Percentiles rank a stretch among this genome's conserved stretches.
phyloP scores from a whole-genome alignment of 2,113 vertebrate species.

The Bujurquina vittata region DNA sequence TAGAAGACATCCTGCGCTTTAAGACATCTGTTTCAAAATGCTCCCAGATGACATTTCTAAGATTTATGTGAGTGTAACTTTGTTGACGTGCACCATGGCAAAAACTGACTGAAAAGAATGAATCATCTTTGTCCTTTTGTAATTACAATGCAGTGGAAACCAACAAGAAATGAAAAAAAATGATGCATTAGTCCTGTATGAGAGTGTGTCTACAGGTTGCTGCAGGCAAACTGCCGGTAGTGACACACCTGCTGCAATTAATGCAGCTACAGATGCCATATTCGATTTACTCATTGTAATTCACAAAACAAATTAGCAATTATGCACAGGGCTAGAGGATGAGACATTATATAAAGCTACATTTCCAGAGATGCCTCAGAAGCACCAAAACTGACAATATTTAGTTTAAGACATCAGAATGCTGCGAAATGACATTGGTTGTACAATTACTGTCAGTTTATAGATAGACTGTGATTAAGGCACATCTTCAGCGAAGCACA shows the following conservation, averaged over 20 bases:
- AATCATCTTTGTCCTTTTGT: neutral
- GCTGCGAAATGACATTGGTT: neutral
- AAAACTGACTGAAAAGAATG: neutral
- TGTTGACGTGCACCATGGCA: neutral
- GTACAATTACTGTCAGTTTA: neutral
- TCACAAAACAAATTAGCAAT: neutral
- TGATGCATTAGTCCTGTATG: neutral
- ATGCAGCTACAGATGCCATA: neutral
- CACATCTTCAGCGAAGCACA: neutral
- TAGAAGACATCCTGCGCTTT: neutral
- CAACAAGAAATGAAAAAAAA: neutral
- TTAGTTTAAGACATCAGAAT: neutral
- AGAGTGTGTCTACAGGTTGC: neutral
- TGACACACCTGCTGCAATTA: constrained; percentile 1
- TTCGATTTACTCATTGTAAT: neutral
- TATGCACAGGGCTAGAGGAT: neutral
- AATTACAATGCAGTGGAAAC: neutral
- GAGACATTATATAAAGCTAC: neutral
- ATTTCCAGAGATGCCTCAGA: neutral
- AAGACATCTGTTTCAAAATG: neutral
- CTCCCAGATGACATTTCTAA: neutral
- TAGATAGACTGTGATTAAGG: neutral
- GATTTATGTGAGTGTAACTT: neutral
- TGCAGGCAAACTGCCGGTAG: neutral
- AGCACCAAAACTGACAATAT: neutral